phyloP scores from a whole-genome alignment of 2,113 vertebrate species.

The Ictalurus punctatus region DNA sequence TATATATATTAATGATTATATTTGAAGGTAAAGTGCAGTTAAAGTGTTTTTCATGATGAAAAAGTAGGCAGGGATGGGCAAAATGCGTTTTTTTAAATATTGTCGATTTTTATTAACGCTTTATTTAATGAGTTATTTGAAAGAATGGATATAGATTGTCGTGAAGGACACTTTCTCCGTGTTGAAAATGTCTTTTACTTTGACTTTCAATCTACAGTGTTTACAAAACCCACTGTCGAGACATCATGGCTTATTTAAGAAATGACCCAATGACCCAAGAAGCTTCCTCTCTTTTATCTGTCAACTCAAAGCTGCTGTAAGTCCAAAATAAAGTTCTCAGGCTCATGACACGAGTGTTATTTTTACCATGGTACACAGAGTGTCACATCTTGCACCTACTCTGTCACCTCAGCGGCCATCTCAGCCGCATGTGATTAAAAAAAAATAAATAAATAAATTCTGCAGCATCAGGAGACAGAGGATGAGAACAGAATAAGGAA shows the following conservation, averaged over 20 bases:
- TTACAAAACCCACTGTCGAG: neutral
- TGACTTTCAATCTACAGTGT: neutral
- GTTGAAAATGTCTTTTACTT: neutral
- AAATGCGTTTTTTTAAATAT: too few species aligned
- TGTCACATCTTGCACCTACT: neutral
- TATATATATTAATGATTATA: too few species aligned
- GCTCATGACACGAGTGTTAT: neutral
- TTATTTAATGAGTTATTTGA: neutral
- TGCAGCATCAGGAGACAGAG: neutral
- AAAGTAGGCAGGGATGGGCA: too few species aligned
- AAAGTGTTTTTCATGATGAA: too few species aligned
- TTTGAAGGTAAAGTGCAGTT: too few species aligned
- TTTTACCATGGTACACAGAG: neutral
- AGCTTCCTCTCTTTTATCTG: neutral
- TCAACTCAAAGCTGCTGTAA: neutral
- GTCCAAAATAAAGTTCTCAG: neutral
- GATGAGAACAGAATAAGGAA: neutral
- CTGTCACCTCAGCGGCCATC: neutral
- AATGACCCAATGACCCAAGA: neutral
- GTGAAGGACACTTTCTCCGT: neutral
- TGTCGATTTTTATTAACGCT: neutral
- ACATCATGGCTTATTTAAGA: neutral
- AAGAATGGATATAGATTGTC: neutral
- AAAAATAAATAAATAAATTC: too few species aligned
- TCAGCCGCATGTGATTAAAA: neutral